phyloP scores from a whole-genome alignment of 2,888 invertebrate genomes.

The Drosophila villosipedis region DNA sequence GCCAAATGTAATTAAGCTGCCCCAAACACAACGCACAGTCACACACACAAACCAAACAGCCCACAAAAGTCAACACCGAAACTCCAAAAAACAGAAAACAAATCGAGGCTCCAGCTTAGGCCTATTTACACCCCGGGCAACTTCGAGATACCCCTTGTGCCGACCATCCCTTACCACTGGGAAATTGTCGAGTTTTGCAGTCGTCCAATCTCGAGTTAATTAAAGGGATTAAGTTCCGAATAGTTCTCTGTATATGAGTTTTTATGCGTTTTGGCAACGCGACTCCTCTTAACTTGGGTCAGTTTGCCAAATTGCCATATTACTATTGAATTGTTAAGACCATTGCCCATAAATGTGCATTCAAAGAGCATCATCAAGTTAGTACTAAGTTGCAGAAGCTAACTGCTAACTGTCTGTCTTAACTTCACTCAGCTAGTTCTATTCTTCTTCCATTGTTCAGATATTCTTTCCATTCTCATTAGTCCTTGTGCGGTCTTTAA shows the following conservation, averaged over 20 bases:
- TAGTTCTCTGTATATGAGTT: conserved; percentile 27
- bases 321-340: neutral
- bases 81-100: conserved; percentile 1
- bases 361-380: neutral
- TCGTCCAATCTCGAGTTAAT: conserved; percentile 61
- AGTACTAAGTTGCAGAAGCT: neutral
- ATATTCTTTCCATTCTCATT: conserved; percentile 7
- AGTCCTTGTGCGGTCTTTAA: conserved; percentile 14
- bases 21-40: conserved; percentile 30
- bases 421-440: neutral
- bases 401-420: neutral
- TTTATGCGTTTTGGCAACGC: conserved; percentile 31
- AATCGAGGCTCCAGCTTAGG: conserved; percentile 8
- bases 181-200: neutral
- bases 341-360: conserved; percentile 5
- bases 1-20: conserved; percentile 78
- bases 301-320: conserved; percentile 7
- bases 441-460: neutral
- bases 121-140: conserved; percentile 6
- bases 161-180: neutral
- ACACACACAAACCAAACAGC: neutral
- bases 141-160: neutral
- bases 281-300: conserved; percentile 16
- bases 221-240: conserved; percentile 77
- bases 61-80: conserved; percentile 30